Conservation (phyloP, 2,888 invertebrate species). For the Cataglyphis altisquamis region DNA sequence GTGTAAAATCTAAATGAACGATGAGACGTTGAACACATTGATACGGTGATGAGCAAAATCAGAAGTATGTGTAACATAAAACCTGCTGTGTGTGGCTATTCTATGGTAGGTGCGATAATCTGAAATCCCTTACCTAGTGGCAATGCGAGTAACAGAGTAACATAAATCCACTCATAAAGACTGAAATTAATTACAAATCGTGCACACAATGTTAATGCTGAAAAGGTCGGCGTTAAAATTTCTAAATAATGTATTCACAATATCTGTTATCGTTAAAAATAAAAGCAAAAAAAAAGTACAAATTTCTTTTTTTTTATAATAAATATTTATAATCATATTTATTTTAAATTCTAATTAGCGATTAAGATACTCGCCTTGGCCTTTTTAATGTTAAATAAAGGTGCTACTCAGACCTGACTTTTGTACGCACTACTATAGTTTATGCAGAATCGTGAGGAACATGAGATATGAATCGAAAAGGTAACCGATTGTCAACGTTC, state of each 20-base stretch:
- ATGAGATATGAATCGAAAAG: constrained; percentile 14
- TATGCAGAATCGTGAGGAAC: constrained; percentile 10
- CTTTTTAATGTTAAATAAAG: constrained; percentile 19
- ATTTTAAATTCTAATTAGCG: neutral
- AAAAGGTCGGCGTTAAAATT: neutral
- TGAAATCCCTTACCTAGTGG: constrained; percentile 61
- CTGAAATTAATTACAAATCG: constrained; percentile 29
- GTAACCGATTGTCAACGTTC: neutral
- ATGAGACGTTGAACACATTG: constrained; percentile 29
- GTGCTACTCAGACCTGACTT: constrained; percentile 4
- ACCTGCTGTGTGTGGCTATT: constrained; percentile 11
- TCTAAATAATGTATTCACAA: neutral
- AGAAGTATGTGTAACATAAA: neutral
- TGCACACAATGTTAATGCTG: constrained; percentile 19
- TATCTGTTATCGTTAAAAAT: neutral
- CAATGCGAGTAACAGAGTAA: constrained; percentile 48
- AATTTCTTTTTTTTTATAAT: neutral
- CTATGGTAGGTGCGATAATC: constrained; percentile 48
- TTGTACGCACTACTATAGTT: constrained; percentile 4
- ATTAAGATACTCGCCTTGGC: neutral
- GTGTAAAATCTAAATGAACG: constrained; percentile 28
- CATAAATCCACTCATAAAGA: constrained; percentile 41
- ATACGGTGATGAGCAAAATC: constrained; percentile 22
- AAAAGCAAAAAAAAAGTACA: neutral
- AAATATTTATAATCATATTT: neutral